Conservation (phyloP, 1,140 invertebrate genomes). For the Zaprionus vittiger region DNA sequence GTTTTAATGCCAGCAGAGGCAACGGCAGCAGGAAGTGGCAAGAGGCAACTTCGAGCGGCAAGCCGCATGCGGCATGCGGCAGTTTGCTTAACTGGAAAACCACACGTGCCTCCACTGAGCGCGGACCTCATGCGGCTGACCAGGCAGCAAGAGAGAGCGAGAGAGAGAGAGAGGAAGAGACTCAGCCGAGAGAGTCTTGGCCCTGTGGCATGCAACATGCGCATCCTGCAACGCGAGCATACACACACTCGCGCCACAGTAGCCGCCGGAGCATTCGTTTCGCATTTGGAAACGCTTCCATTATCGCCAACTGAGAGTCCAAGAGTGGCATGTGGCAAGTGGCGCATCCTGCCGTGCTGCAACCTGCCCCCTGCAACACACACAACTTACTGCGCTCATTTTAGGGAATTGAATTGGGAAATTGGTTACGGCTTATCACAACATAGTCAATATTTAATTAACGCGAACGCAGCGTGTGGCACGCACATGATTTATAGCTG, state of each 20-base stretch:
- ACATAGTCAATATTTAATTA: conserved; percentile 83
- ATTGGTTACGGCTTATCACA: conserved; percentile 77
- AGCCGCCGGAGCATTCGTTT: conserved; percentile 78
- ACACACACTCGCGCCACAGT: conserved; percentile 66
- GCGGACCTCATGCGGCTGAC: conserved; percentile 69
- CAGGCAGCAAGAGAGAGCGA: not conserved
- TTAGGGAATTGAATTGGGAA: conserved; percentile 34
- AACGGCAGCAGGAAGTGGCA: conserved; percentile 52
- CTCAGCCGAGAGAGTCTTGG: not conserved
- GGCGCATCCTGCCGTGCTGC: conserved; percentile 60
- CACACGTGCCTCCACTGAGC: conserved; percentile 76
- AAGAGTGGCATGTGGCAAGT: conserved; percentile 16
- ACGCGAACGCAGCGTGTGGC: conserved; percentile 73
- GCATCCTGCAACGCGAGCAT: not conserved
- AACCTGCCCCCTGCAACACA: conserved; percentile 1
- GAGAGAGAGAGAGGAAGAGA: too few species aligned
- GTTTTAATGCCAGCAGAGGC: conserved; percentile 68
- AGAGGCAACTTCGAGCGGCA: conserved; percentile 16
- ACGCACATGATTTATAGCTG: conserved; percentile 67
- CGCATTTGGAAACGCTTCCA: conserved; percentile 84
- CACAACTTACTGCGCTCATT: not conserved
- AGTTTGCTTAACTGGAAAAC: conserved; percentile 76
- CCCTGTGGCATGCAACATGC: not conserved
- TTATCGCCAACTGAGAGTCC: conserved; percentile 48
- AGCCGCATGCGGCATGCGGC: conserved; percentile 46